Conservation (phyloP, 1,140 invertebrate genomes). For the Ceratitis capitata region DNA sequence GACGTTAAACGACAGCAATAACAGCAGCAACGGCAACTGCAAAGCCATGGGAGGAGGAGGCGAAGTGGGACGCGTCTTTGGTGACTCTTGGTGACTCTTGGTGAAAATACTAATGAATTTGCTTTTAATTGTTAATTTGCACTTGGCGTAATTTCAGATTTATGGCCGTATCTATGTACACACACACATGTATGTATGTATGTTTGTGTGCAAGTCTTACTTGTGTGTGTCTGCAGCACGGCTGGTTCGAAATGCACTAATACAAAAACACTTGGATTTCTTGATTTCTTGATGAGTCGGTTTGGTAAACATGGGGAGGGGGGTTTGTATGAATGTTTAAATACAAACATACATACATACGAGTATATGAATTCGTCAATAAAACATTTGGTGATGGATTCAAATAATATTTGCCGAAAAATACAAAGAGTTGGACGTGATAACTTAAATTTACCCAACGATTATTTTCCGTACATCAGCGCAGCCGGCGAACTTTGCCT, state of each 20-base stretch:
- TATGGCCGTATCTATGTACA: not conserved
- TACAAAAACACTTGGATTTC: not conserved
- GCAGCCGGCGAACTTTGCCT: too few species aligned
- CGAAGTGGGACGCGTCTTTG: not conserved
- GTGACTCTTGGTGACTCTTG: constrained; percentile 38
- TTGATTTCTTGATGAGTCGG: too few species aligned
- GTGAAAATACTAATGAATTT: constrained; percentile 51
- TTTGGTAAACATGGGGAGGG: too few species aligned
- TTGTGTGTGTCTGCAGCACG: not conserved
- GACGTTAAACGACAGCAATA: not conserved
- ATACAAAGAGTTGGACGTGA: too few species aligned
- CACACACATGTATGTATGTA: not conserved
- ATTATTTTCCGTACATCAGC: too few species aligned
- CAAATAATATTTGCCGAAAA: too few species aligned
- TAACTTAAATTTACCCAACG: too few species aligned
- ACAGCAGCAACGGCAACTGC: not conserved
- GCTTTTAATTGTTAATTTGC: constrained; percentile 45
- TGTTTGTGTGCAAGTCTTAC: not conserved
- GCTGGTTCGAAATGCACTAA: not conserved
- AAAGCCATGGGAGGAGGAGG: not conserved
- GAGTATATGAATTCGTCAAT: too few species aligned
- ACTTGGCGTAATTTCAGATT: constrained; percentile 22
- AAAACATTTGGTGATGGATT: too few species aligned
- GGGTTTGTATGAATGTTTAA: too few species aligned
- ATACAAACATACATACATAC: too few species aligned